phyloP scores from a whole-genome alignment of 2,797 vertebrate species.

The Sphenopsis melanotis region DNA sequence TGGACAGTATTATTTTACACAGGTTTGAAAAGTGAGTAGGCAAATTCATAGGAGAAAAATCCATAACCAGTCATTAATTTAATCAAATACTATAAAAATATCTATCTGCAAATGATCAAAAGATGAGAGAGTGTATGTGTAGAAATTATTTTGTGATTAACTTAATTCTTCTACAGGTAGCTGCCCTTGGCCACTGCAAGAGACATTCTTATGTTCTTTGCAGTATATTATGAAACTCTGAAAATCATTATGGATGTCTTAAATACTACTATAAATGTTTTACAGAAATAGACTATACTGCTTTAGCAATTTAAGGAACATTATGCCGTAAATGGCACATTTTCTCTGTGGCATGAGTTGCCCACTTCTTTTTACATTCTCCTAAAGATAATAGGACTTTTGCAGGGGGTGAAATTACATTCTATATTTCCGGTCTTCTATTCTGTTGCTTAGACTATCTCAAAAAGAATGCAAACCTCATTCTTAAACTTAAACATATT shows the following conservation, averaged over 20 bases:
- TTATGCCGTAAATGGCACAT: not conserved
- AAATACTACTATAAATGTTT: not conserved
- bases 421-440: not conserved
- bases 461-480: not conserved
- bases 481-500: not conserved
- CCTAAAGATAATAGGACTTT: not conserved
- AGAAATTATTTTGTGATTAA: not conserved
- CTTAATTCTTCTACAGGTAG: not conserved
- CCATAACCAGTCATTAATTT: not conserved
- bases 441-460: not conserved
- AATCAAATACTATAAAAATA: not conserved
- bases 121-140: not conserved
- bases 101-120: not conserved
- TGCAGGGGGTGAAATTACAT: not conserved
- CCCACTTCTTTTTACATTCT: not conserved
- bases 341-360: not conserved
- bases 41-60: not conserved
- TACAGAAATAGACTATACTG: not conserved
- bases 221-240: not conserved
- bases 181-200: not conserved
- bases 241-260: not conserved
- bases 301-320: not conserved
- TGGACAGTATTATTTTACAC: not conserved
- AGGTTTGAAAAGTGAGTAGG: not conserved
- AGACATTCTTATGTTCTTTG: not conserved